phyloP scores from a whole-genome alignment of 2,888 invertebrate species.

The Agrotis exclamationis region DNA sequence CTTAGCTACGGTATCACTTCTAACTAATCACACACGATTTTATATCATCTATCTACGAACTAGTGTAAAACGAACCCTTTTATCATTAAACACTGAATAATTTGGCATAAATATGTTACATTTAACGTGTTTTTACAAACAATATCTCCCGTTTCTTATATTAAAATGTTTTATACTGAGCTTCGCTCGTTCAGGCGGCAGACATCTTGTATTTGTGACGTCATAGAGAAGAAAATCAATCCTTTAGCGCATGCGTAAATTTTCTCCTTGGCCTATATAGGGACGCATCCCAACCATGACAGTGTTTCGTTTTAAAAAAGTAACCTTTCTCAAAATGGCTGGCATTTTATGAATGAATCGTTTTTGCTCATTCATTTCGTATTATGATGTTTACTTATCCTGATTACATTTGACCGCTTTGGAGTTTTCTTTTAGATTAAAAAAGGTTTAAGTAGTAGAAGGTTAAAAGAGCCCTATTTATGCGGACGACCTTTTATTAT shows the following conservation, averaged over 20 bases:
- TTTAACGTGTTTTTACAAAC: slow-evolving; percentile 76
- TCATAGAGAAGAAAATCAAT: slow-evolving; percentile 86
- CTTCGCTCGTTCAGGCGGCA: slow-evolving; percentile 74
- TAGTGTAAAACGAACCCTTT: slow-evolving; percentile 53
- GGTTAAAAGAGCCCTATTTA: background rate
- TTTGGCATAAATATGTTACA: slow-evolving; percentile 75
- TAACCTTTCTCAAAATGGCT: slow-evolving; percentile 78
- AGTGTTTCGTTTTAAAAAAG: slow-evolving; percentile 72
- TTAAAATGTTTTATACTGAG: slow-evolving; percentile 84
- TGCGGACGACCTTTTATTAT: slow-evolving; percentile 1
- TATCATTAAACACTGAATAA: slow-evolving; percentile 68
- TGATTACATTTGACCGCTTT: slow-evolving; percentile 67
- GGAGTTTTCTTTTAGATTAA: slow-evolving; percentile 30
- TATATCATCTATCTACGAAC: slow-evolving; percentile 71
- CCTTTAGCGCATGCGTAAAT: slow-evolving; percentile 82
- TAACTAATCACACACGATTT: slow-evolving; percentile 67
- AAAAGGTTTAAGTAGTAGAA: background rate
- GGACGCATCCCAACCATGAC: slow-evolving; percentile 78
- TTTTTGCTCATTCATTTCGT: slow-evolving; percentile 83
- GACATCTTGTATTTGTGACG: slow-evolving; percentile 87
- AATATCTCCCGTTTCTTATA: slow-evolving; percentile 72
- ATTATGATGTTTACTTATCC: slow-evolving; percentile 67
- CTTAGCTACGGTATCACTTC: slow-evolving; percentile 77
- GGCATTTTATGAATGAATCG: slow-evolving; percentile 85
- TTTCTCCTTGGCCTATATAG: slow-evolving; percentile 86